These are phyloP conservation scores for Mus minutoides DNA, from an alignment of 2,797 vertebrate species.

Conservation along the genomic window DNA sequence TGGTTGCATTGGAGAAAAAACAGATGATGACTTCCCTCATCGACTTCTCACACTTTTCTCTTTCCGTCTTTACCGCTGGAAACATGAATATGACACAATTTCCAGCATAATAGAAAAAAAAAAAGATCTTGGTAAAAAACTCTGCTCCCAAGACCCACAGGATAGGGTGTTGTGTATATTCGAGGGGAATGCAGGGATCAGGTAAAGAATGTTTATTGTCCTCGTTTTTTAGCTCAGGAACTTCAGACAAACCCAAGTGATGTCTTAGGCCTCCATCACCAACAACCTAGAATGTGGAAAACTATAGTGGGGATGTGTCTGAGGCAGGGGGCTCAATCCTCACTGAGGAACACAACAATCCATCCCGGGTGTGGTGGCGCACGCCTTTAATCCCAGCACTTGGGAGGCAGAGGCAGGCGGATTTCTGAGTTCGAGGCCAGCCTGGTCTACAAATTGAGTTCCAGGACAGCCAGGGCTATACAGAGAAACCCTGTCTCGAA, in stretches of 20 bases:
- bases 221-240: constrained; percentile 1
- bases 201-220: constrained; percentile 27
- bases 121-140: neutral
- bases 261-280: neutral
- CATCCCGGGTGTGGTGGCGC: too few relatives aligned
- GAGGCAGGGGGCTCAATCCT: neutral
- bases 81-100: constrained; percentile 20
- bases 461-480: too few relatives aligned
- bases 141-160: neutral
- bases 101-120: constrained; percentile 1
- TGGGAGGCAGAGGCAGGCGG: too few relatives aligned
- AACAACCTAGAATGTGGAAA: neutral
- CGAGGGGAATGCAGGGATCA: constrained; percentile 10
- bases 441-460: too few relatives aligned
- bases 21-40: constrained; percentile 16
- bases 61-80: neutral
- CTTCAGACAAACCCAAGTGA: constrained; percentile 20
- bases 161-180: constrained; percentile 20
- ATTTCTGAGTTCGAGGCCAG: too few relatives aligned
- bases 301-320: neutral
- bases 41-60: constrained; percentile 40
- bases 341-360: neutral
- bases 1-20: constrained; percentile 27
- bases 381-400: too few relatives aligned
- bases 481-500: too few relatives aligned